Conservation (phyloP, 2,888 invertebrate genomes). For the Monoplex corrugatus region DNA sequence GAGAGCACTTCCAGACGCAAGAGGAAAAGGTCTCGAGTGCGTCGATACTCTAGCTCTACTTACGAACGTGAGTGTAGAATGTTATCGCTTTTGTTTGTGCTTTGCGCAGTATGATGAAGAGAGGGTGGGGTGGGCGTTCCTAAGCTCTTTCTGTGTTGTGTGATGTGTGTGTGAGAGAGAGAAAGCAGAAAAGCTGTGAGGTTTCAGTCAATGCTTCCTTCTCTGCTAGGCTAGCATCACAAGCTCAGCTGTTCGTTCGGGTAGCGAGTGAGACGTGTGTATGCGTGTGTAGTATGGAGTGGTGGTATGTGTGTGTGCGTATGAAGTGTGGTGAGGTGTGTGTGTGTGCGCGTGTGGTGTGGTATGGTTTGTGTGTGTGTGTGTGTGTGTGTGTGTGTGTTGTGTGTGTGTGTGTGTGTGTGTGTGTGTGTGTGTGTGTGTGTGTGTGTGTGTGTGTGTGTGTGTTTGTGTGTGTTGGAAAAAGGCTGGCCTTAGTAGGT, state of each 20-base stretch:
- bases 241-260: background rate
- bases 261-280: background rate
- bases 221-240: background rate
- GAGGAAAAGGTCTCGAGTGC: constrained; percentile 36
- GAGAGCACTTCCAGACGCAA: constrained; percentile 36
- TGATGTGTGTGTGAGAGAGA: background rate
- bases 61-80: constrained; percentile 24
- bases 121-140: constrained; percentile 33
- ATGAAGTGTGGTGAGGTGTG: background rate
- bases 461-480: background rate
- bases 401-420: background rate
- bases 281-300: background rate
- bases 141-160: background rate
- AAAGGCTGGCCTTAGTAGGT: background rate
- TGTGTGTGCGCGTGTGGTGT: constrained; percentile 24
- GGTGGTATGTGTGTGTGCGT: background rate
- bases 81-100: background rate
- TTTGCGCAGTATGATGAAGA: background rate
- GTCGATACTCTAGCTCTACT: constrained; percentile 33
- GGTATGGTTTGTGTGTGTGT: background rate
- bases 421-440: background rate
- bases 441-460: background rate
- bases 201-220: background rate
- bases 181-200: background rate
- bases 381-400: background rate